Evolutionary conservation across 2,797 vertebrate species (phyloP), one percentile per base, ranked within the genome.

Genomic region (Siniperca scherzeri): DNA sequence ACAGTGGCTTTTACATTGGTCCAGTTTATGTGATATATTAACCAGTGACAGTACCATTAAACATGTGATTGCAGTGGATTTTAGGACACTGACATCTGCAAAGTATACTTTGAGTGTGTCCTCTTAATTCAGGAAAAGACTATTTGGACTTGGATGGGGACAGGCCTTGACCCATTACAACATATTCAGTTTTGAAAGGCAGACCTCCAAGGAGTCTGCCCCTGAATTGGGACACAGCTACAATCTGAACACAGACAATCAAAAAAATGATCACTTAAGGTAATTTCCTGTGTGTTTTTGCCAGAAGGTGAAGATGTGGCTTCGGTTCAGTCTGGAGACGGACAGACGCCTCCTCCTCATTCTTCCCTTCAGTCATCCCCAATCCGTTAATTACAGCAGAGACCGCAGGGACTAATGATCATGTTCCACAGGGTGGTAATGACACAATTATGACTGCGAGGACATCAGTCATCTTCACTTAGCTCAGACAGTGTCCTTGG

Each of bases 391-490:
- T 94, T 92, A 92, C 78, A 84, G 82, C 74, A 19, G 73, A 85
- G 82, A 78, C 88, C n/a, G 52, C 79, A 76, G 87, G 85, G 89
- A 91, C 90, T 91, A 90, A 93, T 92, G 87, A 92, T 91, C 85
- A 83, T 90, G 84, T 93, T 91, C 92, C 89, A 89, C 92, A 74
- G 87, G 87, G 84, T 85, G 88, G 84, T 92, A 93, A 93, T 93
- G 91, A 89, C 89, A 93, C 83, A 85, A 87, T 92, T 92, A 91
- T 91, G 78, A 91, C 65, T 87, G 62, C 4, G 77, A 90, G 87
- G 75, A 87, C 90, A 94, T 95, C 90, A 81, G 78, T 95, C 92
- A 92, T 92, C 88, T 80, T 83, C 83, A 90, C 82, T 94, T 92
- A 87, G 89, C 91, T 80, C 79, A 75, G 81, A 85, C 88, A 66